phyloP scores from a whole-genome alignment of 2,113 vertebrate genomes.

The Heliornis fulica region DNA sequence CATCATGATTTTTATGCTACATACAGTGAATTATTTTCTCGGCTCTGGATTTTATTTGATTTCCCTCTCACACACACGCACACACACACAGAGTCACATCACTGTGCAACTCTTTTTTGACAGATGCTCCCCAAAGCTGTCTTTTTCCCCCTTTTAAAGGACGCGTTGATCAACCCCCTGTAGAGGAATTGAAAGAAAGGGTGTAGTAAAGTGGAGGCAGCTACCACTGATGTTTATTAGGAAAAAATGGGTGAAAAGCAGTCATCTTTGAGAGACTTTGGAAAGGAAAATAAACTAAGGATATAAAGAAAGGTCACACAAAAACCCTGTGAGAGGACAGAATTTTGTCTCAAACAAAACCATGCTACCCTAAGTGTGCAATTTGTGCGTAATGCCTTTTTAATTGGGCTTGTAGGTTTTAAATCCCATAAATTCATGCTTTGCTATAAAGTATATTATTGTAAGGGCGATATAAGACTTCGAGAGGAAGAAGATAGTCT shows the following conservation, averaged over 20 bases:
- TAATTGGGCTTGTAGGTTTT: not conserved
- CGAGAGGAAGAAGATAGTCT: not conserved
- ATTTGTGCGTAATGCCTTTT: not conserved
- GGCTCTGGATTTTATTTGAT: conserved; percentile 55
- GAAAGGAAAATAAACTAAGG: not conserved
- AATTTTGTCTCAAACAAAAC: not conserved
- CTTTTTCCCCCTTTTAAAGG: not conserved
- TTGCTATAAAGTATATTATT: not conserved
- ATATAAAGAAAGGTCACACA: not conserved
- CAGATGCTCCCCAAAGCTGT: not conserved
- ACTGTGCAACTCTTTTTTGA: not conserved
- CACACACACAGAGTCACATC: not conserved
- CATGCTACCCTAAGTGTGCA: not conserved
- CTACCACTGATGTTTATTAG: not conserved
- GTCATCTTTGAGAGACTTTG: not conserved
- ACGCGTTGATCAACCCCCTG: not conserved
- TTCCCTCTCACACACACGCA: not conserved
- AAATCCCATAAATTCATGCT: not conserved
- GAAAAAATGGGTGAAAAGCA: not conserved
- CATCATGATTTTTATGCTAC: conserved; percentile 50
- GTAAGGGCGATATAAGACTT: not conserved
- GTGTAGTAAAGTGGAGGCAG: not conserved
- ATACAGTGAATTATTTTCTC: conserved; percentile 43
- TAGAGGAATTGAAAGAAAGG: not conserved
- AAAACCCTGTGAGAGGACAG: not conserved